These are phyloP conservation scores for Prorops nasuta DNA, from an alignment of 1,140 invertebrate species.

Conservation along the genomic window DNA sequence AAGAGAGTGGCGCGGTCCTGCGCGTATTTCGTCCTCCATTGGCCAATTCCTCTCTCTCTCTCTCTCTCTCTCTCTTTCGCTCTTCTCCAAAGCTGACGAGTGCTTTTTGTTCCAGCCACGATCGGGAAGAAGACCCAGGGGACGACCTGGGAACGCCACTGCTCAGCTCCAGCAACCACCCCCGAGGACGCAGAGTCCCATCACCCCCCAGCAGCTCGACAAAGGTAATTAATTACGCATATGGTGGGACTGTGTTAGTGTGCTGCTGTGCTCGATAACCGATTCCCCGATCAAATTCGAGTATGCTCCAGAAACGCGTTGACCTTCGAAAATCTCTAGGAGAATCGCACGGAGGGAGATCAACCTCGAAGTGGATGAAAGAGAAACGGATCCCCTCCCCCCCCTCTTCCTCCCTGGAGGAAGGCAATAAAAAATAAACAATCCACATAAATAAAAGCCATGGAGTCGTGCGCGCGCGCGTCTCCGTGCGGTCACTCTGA, in stretches of 20 bases:
- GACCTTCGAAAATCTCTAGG: neutral
- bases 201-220: conserved; percentile 48
- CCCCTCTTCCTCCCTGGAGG: too few relatives aligned
- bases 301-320: neutral
- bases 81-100: neutral
- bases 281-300: neutral
- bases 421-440: too few relatives aligned
- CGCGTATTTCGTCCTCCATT: neutral
- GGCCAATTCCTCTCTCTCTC: conserved; percentile 1
- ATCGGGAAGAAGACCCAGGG: conserved; percentile 48
- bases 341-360: neutral
- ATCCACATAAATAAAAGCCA: too few relatives aligned
- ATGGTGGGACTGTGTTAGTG: too few relatives aligned
- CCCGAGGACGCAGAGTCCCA: conserved; percentile 44
- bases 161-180: conserved; percentile 42
- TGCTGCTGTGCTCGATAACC: too few relatives aligned
- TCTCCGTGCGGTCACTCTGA: too few relatives aligned
- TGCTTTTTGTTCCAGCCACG: conserved; percentile 41
- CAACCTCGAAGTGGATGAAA: neutral
- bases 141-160: conserved; percentile 46
- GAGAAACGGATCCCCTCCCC: neutral
- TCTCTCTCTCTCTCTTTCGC: neutral
- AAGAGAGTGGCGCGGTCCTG: neutral
- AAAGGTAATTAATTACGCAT: too few relatives aligned
- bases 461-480: too few relatives aligned